Percentiles rank a stretch among this genome's conserved stretches.
Conservation (phyloP, 2,797 vertebrate species). For the Otolemur crassicaudatus region DNA sequence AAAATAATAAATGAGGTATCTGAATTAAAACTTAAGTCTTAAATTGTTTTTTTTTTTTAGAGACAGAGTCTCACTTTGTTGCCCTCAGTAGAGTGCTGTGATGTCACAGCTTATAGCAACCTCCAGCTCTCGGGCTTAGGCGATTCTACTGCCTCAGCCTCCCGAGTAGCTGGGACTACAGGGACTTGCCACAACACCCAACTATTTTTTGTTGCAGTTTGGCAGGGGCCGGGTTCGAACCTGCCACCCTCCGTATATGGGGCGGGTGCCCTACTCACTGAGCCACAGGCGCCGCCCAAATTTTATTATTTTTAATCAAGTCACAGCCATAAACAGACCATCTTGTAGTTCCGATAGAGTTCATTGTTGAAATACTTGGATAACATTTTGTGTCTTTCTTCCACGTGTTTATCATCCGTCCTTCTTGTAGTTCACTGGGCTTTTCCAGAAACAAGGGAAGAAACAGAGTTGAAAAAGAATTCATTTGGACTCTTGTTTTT, state of each 20-base stretch:
- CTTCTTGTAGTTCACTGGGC: background rate
- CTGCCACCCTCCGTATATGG: too few relatives aligned
- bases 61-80: too few relatives aligned
- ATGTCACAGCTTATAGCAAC: too few relatives aligned
- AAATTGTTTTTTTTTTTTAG: background rate
- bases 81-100: too few relatives aligned
- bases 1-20: background rate
- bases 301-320: background rate
- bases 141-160: too few relatives aligned
- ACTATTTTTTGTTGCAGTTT: too few relatives aligned
- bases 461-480: background rate
- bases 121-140: too few relatives aligned
- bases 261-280: too few relatives aligned
- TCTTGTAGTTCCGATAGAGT: background rate
- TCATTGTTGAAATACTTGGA: background rate
- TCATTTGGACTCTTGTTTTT: constrained; percentile 9
- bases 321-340: background rate
- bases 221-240: too few relatives aligned
- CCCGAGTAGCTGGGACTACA: too few relatives aligned
- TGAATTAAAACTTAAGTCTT: background rate
- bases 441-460: background rate
- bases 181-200: too few relatives aligned
- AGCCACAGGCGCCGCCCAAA: too few relatives aligned
- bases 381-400: constrained; percentile 14
- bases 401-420: background rate